Base-by-base conservation (phyloP, 30 jellyfish, hydroid and myxozoan genomes). In the Mastigias papua region DNA sequence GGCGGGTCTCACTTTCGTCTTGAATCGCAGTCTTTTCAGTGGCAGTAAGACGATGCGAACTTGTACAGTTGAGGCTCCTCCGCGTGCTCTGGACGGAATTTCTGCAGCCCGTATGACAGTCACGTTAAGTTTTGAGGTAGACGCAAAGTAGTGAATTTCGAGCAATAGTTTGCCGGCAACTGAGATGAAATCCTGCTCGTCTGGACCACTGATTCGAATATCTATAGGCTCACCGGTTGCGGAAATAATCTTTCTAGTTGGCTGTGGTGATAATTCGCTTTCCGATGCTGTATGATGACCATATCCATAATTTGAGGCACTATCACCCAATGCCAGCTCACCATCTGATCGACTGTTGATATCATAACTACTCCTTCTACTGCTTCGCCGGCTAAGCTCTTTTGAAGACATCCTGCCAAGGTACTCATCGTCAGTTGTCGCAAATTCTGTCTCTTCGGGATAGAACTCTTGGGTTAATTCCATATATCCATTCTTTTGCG, bases 1-100 rank as follows among this genome's bases (percentile, higher is more conserved):
- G 66, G 97, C 97, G 63, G 98, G 98, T 37, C 98, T 68, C 60
- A 93, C 98, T 87, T 93, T 93, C 42, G 98, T 93, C 80, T 93
- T 93, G 76, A 93, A 93, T 8, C 98, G 85, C 61, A 88, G 85
- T 26, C 93, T 46, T 67, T 88, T 93, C 25, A 57, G 49, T 1
- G 98, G 98, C 27, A 93, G 92, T 73, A 93, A 60, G 25, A 93
- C 98, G 27, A 93, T 78, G 67, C 98, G 97, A 27, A 93, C 96
- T 88, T 93, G 98, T 25, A 86, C 93, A 35, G 98, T 93, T 17
- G 98, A 93, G 3, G 98, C 95, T 16, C 98, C 98, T 22, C 98
- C 98, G 0, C 98, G 92, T 26, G 98, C 98, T 82, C 90, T 93
- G 17, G 98, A 93, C 0, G 98, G 98, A 29, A 93, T 83, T 32